These are phyloP conservation scores for Acanthis flammea DNA, from an alignment of 2,797 vertebrate species.

Conservation along the genomic window DNA sequence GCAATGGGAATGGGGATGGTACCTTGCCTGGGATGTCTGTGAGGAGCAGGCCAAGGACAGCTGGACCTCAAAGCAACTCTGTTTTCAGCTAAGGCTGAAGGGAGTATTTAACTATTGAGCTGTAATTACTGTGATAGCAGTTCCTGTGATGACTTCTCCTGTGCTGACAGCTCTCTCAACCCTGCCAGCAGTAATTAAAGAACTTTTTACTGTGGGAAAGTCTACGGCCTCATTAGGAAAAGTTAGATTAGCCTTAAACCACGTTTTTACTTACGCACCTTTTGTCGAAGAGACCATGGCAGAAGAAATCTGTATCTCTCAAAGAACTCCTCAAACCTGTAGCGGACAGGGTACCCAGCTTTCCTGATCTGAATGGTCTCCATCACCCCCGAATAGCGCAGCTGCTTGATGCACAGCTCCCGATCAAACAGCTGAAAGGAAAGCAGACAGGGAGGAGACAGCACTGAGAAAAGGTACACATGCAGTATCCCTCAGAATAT, in stretches of 20 bases:
- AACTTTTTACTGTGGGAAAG: not conserved
- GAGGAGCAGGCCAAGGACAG: not conserved
- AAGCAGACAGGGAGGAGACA: not conserved
- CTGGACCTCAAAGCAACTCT: not conserved
- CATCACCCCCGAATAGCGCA: constrained; percentile 96
- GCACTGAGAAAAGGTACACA: not conserved
- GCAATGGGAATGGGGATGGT: not conserved
- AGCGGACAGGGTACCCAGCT: constrained; percentile 90
- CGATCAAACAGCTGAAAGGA: constrained; percentile 87
- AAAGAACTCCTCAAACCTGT: constrained; percentile 88
- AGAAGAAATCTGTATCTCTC: constrained; percentile 85
- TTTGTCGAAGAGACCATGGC: constrained; percentile 66
- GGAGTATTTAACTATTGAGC: not conserved
- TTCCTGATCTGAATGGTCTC: constrained; percentile 94
- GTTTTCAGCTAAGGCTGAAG: not conserved
- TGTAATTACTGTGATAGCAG: not conserved
- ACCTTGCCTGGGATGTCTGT: not conserved
- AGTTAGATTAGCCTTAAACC: not conserved
- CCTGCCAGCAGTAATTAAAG: not conserved
- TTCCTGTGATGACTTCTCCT: not conserved
- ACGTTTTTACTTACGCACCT: constrained; percentile 46
- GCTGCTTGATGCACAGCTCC: constrained; percentile 88
- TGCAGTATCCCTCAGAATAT: not conserved
- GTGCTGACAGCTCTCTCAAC: not conserved
- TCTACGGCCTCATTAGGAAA: not conserved